These are phyloP conservation scores for Drosophila bunnanda DNA, from an alignment of 2,888 invertebrate genomes.

Conservation along the genomic window DNA sequence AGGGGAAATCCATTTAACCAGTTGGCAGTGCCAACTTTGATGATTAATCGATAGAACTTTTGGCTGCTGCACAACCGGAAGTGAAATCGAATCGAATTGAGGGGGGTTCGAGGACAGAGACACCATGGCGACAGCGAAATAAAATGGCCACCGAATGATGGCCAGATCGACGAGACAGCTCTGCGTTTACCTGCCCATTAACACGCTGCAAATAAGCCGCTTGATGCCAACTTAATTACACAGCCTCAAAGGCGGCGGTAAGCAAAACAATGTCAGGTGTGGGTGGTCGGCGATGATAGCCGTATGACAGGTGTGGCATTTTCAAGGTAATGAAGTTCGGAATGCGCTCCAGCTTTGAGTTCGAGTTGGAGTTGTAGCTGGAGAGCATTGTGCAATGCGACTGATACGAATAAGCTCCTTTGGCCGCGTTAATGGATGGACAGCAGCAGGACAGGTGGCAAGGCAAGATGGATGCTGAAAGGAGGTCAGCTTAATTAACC, in stretches of 20 bases:
- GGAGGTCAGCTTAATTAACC: conserved; percentile 37
- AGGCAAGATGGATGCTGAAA: neutral
- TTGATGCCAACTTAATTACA: conserved; percentile 63
- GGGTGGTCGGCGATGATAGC: conserved; percentile 3
- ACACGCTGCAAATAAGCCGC: conserved; percentile 46
- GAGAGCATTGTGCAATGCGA: conserved; percentile 38
- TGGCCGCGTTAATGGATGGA: conserved; percentile 50
- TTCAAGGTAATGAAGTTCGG: conserved; percentile 34
- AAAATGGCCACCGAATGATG: conserved; percentile 4
- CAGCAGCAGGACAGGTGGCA: neutral
- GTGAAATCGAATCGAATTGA: conserved; percentile 34
- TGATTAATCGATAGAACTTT: conserved; percentile 72
- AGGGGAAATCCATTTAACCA: conserved; percentile 15
- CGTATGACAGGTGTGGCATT: conserved; percentile 16
- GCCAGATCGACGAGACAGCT: conserved; percentile 31
- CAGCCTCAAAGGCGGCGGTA: conserved; percentile 53
- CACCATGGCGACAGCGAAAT: conserved; percentile 20
- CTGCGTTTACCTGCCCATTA: conserved; percentile 61
- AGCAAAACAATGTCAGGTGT: conserved; percentile 29
- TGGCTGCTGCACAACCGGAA: conserved; percentile 58
- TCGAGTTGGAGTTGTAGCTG: neutral
- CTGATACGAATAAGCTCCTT: conserved; percentile 58
- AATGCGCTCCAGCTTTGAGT: conserved; percentile 20
- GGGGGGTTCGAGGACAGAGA: conserved; percentile 2
- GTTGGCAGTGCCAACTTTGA: conserved; percentile 66